Percentiles rank a stretch among this genome's conserved stretches.
Evolutionary conservation across 2,797 vertebrate genomes (phyloP).

Genomic region (Monodelphis domestica): DNA sequence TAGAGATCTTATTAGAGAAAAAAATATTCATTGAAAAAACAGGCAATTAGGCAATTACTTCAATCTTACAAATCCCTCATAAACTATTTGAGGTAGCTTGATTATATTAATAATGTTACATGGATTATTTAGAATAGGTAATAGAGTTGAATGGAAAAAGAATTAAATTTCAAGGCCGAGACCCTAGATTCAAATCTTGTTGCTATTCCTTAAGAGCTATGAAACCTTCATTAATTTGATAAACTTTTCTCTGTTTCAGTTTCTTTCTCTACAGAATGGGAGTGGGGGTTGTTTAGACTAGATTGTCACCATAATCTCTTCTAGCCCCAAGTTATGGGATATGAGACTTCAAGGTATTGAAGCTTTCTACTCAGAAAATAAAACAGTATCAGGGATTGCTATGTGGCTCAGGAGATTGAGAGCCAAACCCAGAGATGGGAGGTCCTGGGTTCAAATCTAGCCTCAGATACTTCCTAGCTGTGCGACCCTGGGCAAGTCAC

Average conservation of each 20-base stretch:
- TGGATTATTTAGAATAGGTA: not conserved
- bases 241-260: not conserved
- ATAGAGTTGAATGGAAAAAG: not conserved
- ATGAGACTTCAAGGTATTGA: not conserved
- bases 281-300: not conserved
- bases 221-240: not conserved
- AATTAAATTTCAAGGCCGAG: not conserved
- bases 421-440: no score
- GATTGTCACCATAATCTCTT: not conserved
- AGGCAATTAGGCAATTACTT: not conserved
- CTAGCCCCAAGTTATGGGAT: not conserved
- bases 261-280: not conserved
- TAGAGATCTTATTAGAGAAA: not conserved
- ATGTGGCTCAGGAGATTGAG: no score
- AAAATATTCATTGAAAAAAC: not conserved
- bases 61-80: not conserved
- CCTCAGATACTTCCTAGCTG: no score
- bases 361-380: not conserved
- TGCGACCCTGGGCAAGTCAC: no score
- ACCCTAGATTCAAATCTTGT: not conserved
- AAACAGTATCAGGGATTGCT: not conserved
- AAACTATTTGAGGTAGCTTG: not conserved
- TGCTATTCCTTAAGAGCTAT: not conserved
- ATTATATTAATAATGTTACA: not conserved
- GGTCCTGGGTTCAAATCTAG: no score